Percentiles rank a stretch among this genome's conserved stretches.
Conservation (phyloP, 2,113 vertebrate genomes). For the Pseudorasbora parva region DNA sequence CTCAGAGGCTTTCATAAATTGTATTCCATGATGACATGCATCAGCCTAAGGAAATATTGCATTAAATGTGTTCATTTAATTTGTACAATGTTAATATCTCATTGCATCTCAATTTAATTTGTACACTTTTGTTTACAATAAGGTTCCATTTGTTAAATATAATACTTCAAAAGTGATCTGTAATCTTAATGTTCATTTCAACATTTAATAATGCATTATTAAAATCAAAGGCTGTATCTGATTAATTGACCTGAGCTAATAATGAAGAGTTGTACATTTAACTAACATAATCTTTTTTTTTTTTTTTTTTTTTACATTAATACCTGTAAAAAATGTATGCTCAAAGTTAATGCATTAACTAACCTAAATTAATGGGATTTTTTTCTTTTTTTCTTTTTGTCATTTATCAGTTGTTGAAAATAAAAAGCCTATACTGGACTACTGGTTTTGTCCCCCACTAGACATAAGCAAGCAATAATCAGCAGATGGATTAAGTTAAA, state of each 20-base stretch:
- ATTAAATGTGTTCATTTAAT: background rate
- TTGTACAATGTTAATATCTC: background rate
- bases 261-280: background rate
- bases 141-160: background rate
- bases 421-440: background rate
- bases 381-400: no score
- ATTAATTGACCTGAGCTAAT: background rate
- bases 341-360: background rate
- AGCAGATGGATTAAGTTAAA: slow-evolving; percentile 10
- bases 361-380: background rate
- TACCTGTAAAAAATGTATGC: background rate
- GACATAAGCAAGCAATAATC: background rate
- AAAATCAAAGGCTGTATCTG: background rate
- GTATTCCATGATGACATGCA: background rate
- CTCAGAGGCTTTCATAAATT: background rate
- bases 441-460: background rate
- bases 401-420: background rate
- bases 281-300: no score
- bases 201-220: background rate
- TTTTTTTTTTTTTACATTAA: background rate
- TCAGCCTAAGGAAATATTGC: background rate
- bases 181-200: background rate
- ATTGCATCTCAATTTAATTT: background rate
- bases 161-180: background rate
- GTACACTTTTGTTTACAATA: background rate